Evolutionary conservation across 2,113 vertebrate genomes (phyloP).

Genomic region (Cebus imitator): DNA sequence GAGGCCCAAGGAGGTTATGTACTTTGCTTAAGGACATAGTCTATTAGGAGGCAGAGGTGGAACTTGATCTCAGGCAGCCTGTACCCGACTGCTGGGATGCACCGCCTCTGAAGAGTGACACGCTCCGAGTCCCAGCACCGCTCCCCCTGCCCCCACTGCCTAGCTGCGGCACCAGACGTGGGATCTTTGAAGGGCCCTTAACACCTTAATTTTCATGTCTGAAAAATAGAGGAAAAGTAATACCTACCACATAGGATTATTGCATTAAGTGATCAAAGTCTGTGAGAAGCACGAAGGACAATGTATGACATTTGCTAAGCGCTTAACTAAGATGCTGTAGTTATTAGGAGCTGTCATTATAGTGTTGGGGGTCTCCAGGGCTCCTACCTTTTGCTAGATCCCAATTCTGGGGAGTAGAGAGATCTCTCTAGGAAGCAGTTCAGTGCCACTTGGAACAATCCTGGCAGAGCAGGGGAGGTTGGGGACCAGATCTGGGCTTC

Average conservation of each 20-base stretch:
- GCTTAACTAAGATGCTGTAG: accelerated
- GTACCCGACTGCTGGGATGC: background rate
- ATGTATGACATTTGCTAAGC: background rate
- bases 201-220: background rate
- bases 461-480: background rate
- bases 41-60: background rate
- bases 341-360: background rate
- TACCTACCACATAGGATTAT: background rate
- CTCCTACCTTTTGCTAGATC: background rate
- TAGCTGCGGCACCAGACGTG: background rate
- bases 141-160: too few species aligned
- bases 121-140: background rate
- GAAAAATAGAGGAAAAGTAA: background rate
- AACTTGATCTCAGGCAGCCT: background rate
- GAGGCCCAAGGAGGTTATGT: background rate
- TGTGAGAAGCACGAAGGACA: background rate
- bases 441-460: background rate
- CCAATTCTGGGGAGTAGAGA: background rate
- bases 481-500: background rate
- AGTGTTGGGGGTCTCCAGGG: background rate
- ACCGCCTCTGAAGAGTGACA: background rate
- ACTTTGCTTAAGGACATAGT: background rate
- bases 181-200: background rate
- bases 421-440: background rate
- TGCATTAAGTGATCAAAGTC: background rate